A percentile compares a stretch with the other conserved stretches of the same genome.
These are phyloP conservation scores for Drosophila affinis DNA, from an alignment of 2,888 invertebrate species.

Conservation along the genomic window DNA sequence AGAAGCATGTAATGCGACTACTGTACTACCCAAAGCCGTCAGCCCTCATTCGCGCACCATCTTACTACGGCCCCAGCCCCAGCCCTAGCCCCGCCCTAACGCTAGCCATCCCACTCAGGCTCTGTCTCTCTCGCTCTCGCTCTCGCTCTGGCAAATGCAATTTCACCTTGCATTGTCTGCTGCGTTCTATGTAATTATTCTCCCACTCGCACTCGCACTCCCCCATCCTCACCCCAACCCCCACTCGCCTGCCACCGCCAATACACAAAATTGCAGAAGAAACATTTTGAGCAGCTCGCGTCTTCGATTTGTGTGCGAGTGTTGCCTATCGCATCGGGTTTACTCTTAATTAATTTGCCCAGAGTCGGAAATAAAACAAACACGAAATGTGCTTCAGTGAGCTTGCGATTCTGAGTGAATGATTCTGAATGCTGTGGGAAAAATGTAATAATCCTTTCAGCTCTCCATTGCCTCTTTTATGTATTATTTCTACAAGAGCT, in stretches of 20 bases:
- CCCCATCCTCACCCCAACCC: too few species aligned
- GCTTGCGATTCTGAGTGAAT: neutral
- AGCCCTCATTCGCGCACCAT: neutral
- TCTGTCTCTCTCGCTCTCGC: neutral
- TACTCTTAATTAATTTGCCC: slow-evolving; percentile 42
- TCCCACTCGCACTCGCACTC: neutral
- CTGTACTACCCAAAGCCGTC: slow-evolving; percentile 29
- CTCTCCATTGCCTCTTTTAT: neutral
- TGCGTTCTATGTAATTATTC: slow-evolving; percentile 66
- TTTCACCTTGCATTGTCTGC: slow-evolving; percentile 64
- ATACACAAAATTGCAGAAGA: slow-evolving; percentile 8
- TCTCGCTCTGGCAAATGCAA: slow-evolving; percentile 45
- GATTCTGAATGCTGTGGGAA: neutral
- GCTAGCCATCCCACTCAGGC: neutral
- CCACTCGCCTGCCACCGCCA: neutral
- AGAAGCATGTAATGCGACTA: slow-evolving; percentile 62
- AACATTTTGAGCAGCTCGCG: slow-evolving; percentile 27
- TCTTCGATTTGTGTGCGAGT: slow-evolving; percentile 30
- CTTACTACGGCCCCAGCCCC: neutral
- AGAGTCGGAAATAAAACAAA: slow-evolving; percentile 26
- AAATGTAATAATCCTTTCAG: neutral
- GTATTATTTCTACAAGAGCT: too few species aligned
- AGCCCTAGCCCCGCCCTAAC: neutral
- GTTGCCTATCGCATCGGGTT: slow-evolving; percentile 24
- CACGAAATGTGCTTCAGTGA: neutral